These are phyloP conservation scores for Temnothorax unifasciatus DNA, from an alignment of 2,888 invertebrate species.

Conservation along the genomic window DNA sequence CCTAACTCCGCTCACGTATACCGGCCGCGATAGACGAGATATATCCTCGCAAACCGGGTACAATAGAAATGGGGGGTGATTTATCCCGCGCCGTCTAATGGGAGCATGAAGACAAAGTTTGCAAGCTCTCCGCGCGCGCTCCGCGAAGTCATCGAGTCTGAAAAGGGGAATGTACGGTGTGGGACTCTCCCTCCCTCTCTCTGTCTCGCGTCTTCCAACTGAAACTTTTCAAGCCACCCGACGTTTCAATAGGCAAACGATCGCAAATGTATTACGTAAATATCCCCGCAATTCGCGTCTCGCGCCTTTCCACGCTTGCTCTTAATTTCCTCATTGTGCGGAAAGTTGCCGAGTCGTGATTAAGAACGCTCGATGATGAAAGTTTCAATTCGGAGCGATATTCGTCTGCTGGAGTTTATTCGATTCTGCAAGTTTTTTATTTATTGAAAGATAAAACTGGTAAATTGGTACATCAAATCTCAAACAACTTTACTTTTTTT, in stretches of 20 bases:
- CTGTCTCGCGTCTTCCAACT: not conserved
- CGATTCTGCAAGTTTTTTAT: not conserved
- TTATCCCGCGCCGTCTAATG: constrained; percentile 68
- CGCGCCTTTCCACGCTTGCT: constrained; percentile 58
- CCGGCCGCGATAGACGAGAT: constrained; percentile 63
- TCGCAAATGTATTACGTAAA: constrained; percentile 53
- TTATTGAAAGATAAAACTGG: not conserved
- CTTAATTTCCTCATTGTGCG: constrained; percentile 31
- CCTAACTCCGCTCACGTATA: constrained; percentile 31
- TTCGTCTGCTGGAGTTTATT: constrained; percentile 5
- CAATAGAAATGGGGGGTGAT: constrained; percentile 70
- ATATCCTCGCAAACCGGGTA: constrained; percentile 54
- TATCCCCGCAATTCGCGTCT: constrained; percentile 53
- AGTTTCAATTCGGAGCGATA: not conserved
- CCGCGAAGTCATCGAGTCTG: constrained; percentile 46
- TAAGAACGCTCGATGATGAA: constrained; percentile 20
- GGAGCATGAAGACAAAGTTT: constrained; percentile 68
- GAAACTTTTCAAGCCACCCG: constrained; percentile 35
- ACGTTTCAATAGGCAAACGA: constrained; percentile 39
- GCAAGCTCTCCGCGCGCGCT: constrained; percentile 34
- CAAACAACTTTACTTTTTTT: not conserved
- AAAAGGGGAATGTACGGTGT: constrained; percentile 37
- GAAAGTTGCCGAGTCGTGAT: constrained; percentile 16
- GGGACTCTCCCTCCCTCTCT: constrained; percentile 12
- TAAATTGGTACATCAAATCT: constrained; percentile 2